Evolutionary conservation across 2,113 vertebrate species (phyloP).

Genomic region (Lanius collurio): DNA sequence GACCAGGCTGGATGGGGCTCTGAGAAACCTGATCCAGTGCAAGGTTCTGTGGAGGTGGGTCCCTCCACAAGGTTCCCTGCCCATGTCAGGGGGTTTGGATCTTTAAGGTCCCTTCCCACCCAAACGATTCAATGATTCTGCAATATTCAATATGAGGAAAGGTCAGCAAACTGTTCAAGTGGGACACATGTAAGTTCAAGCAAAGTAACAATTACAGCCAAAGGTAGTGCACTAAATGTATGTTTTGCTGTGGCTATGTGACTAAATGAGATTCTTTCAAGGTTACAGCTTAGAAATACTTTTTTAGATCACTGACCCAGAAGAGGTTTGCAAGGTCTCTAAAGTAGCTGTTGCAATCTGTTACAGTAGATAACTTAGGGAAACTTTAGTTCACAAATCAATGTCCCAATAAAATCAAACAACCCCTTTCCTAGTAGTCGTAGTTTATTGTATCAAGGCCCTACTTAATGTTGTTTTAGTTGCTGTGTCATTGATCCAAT

Average conservation of each 20-base stretch:
- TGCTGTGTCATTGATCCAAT: slow-evolving; percentile 26
- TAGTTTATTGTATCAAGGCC: slow-evolving; percentile 10
- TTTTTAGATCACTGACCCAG: neutral
- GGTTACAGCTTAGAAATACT: neutral
- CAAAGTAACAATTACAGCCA: neutral
- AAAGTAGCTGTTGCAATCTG: neutral
- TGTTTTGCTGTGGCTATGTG: neutral
- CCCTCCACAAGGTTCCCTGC: neutral
- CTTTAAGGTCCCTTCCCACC: neutral
- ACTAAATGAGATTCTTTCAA: neutral
- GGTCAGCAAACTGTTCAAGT: neutral
- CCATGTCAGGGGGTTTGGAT: neutral
- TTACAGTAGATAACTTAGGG: neutral
- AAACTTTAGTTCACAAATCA: slow-evolving; percentile 44
- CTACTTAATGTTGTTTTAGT: slow-evolving; percentile 23
- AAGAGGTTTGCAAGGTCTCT: neutral
- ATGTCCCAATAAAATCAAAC: slow-evolving; percentile 30
- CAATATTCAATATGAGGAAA: neutral
- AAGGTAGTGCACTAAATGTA: neutral
- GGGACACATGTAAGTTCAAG: neutral
- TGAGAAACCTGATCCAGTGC: neutral
- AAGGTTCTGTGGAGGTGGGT: too few relatives aligned
- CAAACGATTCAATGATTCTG: neutral
- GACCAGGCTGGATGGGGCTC: neutral
- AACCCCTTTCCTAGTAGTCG: neutral